These are phyloP conservation scores for Philonicus albiceps DNA, from an alignment of 2,888 invertebrate genomes.

Conservation along the genomic window DNA sequence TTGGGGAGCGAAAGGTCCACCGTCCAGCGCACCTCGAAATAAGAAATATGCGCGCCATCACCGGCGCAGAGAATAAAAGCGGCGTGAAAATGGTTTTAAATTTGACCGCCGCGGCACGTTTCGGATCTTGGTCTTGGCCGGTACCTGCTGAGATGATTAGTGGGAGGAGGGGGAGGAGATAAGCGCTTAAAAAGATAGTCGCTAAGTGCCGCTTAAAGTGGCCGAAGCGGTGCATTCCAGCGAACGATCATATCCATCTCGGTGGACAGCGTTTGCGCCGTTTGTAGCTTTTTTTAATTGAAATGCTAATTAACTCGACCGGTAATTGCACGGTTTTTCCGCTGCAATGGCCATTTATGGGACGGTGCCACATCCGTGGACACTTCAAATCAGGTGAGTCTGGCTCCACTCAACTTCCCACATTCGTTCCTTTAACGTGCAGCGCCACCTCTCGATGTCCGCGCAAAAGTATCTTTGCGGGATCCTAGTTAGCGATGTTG, in stretches of 20 bases:
- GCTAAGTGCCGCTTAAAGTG: constrained; percentile 21
- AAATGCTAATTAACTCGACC: background rate
- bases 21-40: background rate
- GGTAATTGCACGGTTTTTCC: background rate
- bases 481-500: background rate
- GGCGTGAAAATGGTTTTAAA: constrained; percentile 2
- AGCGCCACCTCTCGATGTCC: background rate
- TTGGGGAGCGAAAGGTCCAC: background rate
- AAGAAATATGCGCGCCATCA: background rate
- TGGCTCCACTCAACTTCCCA: background rate
- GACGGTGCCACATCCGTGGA: background rate
- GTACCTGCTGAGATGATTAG: background rate
- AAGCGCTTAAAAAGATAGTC: constrained; percentile 14
- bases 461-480: background rate
- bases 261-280: background rate
- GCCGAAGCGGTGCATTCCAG: background rate
- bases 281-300: constrained; percentile 1
- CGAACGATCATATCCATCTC: background rate
- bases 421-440: background rate
- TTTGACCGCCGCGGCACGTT: background rate
- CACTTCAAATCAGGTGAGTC: background rate
- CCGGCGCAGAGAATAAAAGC: background rate
- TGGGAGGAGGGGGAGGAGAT: constrained; percentile 11
- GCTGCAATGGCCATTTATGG: constrained; percentile 9
- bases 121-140: too few species aligned